Evolutionary conservation across 1,140 invertebrate species (phyloP).

Genomic region (Hylaeus volcanicus): DNA sequence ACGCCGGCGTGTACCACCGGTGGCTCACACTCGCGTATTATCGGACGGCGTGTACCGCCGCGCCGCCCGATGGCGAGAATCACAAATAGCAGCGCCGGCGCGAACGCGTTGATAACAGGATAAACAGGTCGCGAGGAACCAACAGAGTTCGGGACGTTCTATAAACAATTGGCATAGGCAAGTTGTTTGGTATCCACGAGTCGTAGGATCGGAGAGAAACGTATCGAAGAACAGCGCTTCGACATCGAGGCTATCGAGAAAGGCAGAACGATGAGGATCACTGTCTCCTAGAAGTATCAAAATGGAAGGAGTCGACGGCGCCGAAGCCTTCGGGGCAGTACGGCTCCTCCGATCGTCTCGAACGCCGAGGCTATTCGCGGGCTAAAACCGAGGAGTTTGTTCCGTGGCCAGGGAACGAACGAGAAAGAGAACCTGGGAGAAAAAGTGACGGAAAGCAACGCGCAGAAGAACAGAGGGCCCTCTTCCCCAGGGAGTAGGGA

Average conservation of each 20-base stretch:
- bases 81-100: no score
- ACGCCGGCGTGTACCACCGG: no score
- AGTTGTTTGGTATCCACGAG: background rate
- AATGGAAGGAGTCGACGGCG: conserved; percentile 56
- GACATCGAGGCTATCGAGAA: background rate
- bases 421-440: background rate
- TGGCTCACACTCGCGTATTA: no score
- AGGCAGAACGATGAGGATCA: conserved; percentile 58
- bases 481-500: conserved; percentile 11
- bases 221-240: background rate
- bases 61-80: no score
- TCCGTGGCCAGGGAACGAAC: conserved; percentile 20
- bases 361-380: conserved; percentile 58
- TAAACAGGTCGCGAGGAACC: conserved; percentile 26
- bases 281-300: conserved; percentile 64
- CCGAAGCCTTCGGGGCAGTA: conserved; percentile 54
- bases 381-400: conserved; percentile 53
- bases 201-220: background rate
- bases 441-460: conserved; percentile 20
- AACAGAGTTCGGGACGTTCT: conserved; percentile 19
- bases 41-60: no score
- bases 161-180: conserved; percentile 25
- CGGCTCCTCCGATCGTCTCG: conserved; percentile 54
- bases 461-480: conserved; percentile 5
- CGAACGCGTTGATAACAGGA: conserved; percentile 44